Percentiles rank a stretch among this genome's conserved stretches.
Evolutionary conservation across 2,797 vertebrate species (phyloP).

Genomic region (Halcyon badia): DNA sequence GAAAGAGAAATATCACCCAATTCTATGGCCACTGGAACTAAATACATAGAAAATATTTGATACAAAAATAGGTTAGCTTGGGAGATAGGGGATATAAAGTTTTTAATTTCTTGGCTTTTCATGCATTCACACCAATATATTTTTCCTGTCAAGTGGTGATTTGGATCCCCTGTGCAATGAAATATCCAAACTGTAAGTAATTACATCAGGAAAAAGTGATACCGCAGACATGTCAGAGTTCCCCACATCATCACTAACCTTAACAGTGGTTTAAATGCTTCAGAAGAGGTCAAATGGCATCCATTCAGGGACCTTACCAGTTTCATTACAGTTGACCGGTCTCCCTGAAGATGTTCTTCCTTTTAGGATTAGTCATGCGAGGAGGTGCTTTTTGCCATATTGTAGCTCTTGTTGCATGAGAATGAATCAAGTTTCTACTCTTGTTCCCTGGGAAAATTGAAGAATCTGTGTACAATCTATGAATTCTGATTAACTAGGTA

Average conservation of each 20-base stretch:
- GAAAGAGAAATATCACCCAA: background rate
- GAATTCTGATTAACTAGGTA: background rate
- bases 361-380: background rate
- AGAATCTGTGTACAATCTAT: background rate
- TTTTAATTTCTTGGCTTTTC: background rate
- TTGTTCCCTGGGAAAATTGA: background rate
- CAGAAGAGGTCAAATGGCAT: background rate
- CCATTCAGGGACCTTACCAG: background rate
- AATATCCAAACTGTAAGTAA: background rate
- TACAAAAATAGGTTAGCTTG: background rate
- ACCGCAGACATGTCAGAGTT: background rate
- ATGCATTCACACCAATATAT: background rate
- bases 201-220: background rate
- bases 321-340: background rate
- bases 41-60: background rate
- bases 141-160: background rate
- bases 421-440: background rate
- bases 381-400: background rate
- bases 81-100: background rate
- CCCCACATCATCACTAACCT: background rate
- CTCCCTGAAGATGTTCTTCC: background rate
- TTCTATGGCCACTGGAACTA: background rate
- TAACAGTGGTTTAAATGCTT: background rate
- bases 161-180: background rate
- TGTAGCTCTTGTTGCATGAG: background rate